phyloP scores from a whole-genome alignment of 1,140 invertebrate species.

The Leucophenga varia region DNA sequence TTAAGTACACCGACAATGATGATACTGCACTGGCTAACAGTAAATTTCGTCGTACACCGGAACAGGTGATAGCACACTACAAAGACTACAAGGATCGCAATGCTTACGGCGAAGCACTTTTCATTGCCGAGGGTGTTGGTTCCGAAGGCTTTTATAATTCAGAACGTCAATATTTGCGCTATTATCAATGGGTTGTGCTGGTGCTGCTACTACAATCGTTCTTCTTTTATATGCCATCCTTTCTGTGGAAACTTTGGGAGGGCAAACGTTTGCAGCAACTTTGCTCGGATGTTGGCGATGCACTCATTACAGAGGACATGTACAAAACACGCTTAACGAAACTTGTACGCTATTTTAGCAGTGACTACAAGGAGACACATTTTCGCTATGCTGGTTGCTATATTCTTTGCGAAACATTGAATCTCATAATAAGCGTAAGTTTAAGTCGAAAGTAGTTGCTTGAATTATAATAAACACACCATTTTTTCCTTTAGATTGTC shows the following conservation, averaged over 20 bases:
- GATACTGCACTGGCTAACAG: conserved; percentile 22
- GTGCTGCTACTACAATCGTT: conserved; percentile 78
- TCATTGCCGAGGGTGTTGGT: conserved; percentile 23
- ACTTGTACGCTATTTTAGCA: conserved; percentile 60
- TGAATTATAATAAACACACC: not conserved
- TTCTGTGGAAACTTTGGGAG: conserved; percentile 78
- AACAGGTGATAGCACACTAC: not conserved
- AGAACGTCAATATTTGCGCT: conserved; percentile 69
- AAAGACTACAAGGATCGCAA: too few relatives aligned
- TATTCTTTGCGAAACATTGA: conserved; percentile 71
- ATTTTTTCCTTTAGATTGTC: conserved; percentile 55
- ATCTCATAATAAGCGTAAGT: conserved; percentile 69
- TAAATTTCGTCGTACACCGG: not conserved
- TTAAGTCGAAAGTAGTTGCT: not conserved
- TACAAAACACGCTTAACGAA: conserved; percentile 59
- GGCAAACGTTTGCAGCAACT: conserved; percentile 63
- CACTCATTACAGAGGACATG: conserved; percentile 52
- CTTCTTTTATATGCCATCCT: conserved; percentile 72
- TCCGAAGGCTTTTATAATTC: conserved; percentile 47
- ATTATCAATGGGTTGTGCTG: conserved; percentile 89
- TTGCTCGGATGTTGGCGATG: conserved; percentile 56
- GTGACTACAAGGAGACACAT: conserved; percentile 62
- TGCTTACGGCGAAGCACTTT: not conserved
- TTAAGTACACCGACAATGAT: conserved; percentile 58
- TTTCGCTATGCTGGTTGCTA: conserved; percentile 70